Conservation (phyloP, 2,888 invertebrate genomes). For the Parnassius smintheus region DNA sequence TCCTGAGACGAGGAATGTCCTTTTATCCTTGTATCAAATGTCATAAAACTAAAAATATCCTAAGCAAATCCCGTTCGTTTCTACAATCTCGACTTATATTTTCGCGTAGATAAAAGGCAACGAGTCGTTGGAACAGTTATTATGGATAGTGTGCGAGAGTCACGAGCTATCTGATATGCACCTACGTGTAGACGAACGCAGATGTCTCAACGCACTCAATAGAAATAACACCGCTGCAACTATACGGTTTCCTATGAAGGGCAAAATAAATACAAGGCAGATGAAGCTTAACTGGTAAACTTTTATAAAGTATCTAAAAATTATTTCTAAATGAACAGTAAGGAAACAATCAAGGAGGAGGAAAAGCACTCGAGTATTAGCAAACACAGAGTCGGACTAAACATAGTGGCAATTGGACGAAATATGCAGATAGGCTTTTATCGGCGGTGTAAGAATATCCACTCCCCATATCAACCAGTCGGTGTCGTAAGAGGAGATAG, state of each 20-base stretch:
- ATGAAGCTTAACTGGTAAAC: conserved; percentile 89
- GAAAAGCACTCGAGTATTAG: too few species aligned
- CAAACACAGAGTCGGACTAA: too few species aligned
- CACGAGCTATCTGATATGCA: conserved; percentile 86
- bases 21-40: conserved; percentile 24
- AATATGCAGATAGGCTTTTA: too few species aligned
- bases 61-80: conserved; percentile 20
- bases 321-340: too few species aligned
- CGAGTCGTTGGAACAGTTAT: conserved; percentile 79
- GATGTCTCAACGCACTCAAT: conserved; percentile 85
- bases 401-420: too few species aligned
- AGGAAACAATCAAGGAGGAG: too few species aligned
- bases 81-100: conserved; percentile 17
- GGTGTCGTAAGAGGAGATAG: too few species aligned
- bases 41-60: conserved; percentile 10
- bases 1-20: conserved; percentile 3
- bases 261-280: conserved; percentile 85
- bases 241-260: conserved; percentile 86
- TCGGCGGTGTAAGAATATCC: too few species aligned
- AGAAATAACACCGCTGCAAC: conserved; percentile 78
- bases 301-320: too few species aligned
- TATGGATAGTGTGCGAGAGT: conserved; percentile 81
- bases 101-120: conserved; percentile 77
- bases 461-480: too few species aligned
- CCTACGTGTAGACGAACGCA: conserved; percentile 85